These are phyloP conservation scores for Ifrita kowaldi DNA, from an alignment of 2,113 vertebrate genomes.

Conservation along the genomic window DNA sequence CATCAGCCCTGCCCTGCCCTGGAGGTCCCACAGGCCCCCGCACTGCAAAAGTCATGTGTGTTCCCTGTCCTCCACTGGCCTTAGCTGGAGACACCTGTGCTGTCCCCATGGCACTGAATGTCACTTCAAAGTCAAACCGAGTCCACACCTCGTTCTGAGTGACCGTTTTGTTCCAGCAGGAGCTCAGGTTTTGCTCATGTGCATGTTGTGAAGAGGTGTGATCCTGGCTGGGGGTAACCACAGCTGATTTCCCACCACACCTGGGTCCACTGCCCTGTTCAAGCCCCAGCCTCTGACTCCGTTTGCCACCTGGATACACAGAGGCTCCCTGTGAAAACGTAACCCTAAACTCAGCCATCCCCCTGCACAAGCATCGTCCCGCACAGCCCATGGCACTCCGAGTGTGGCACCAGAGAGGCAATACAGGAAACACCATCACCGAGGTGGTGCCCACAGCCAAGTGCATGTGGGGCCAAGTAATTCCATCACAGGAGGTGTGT, in stretches of 20 bases:
- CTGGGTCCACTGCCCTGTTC: not conserved
- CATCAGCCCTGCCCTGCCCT: not conserved
- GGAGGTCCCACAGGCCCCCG: rapidly evolving
- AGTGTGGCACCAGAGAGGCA: not conserved
- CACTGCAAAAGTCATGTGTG: not conserved
- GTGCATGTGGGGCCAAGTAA: rapidly evolving
- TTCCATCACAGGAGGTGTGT: not conserved
- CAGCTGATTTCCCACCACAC: not conserved
- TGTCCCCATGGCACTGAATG: not conserved
- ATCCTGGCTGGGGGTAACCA: not conserved
- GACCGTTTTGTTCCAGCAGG: rapidly evolving
- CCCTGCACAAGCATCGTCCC: rapidly evolving
- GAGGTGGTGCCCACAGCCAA: not conserved
- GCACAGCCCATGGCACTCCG: rapidly evolving
- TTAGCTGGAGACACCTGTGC: not conserved
- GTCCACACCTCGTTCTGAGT: not conserved
- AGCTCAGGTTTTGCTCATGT: not conserved
- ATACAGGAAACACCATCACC: rapidly evolving
- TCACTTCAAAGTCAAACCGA: not conserved
- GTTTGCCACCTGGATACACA: not conserved
- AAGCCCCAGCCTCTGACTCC: not conserved
- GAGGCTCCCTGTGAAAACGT: not conserved
- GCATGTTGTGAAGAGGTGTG: not conserved
- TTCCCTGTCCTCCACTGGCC: not conserved
- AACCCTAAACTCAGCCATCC: not conserved